phyloP scores from a whole-genome alignment of 2,888 invertebrate genomes.

The Ormyrus rosae region DNA sequence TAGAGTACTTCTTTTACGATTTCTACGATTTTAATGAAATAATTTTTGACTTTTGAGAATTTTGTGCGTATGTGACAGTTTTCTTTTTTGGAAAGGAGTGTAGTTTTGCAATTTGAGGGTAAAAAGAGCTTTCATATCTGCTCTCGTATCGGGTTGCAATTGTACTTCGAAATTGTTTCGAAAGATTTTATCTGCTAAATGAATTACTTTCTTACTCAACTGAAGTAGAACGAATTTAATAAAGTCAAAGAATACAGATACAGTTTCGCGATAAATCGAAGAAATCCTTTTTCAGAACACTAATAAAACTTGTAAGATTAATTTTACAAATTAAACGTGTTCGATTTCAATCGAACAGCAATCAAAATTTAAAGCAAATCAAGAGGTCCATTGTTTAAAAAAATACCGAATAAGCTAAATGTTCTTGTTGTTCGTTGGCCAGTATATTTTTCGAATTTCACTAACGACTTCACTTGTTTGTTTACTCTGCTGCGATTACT shows the following conservation, averaged over 20 bases:
- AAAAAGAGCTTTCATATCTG: too few species aligned
- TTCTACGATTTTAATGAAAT: too few species aligned
- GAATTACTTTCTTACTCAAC: background rate
- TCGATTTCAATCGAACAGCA: background rate
- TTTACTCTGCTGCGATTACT: background rate
- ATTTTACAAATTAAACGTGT: background rate
- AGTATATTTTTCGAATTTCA: background rate
- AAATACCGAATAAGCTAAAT: too few species aligned
- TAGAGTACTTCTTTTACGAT: too few species aligned
- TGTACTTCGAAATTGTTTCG: background rate
- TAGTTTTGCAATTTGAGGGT: too few species aligned
- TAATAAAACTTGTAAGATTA: background rate
- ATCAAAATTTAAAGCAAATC: background rate
- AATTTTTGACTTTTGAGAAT: too few species aligned
- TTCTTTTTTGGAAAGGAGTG: too few species aligned
- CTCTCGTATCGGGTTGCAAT: too few species aligned
- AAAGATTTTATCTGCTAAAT: background rate
- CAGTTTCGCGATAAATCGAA: background rate
- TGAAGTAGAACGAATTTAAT: background rate
- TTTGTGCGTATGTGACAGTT: too few species aligned
- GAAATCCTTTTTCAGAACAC: background rate
- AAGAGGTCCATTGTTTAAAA: background rate
- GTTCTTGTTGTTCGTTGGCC: background rate
- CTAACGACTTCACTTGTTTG: constrained; percentile 10
- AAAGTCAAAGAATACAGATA: constrained; percentile 8